Conservation (phyloP, 2,797 vertebrate species). For the Enteromius thamalakanensis region DNA sequence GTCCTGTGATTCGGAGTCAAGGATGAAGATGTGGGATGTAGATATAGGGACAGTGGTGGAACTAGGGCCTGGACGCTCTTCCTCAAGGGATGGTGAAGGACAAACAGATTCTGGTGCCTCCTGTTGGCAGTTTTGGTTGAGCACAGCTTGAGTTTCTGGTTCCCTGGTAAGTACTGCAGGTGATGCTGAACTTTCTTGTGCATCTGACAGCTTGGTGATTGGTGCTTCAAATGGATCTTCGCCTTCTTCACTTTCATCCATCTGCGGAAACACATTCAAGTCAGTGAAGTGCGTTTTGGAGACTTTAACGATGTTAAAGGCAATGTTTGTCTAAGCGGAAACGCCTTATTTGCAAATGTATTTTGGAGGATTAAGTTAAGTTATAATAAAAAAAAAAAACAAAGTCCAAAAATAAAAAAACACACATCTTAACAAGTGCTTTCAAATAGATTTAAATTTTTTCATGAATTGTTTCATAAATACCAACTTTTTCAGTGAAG, state of each 20-base stretch:
- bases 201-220: neutral
- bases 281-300: neutral
- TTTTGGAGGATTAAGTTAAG: neutral
- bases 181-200: conserved; percentile 34
- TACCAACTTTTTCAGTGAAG: neutral
- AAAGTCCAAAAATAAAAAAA: no score
- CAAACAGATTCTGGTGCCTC: neutral
- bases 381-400: neutral
- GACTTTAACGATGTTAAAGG: neutral
- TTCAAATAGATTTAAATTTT: neutral
- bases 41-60: neutral
- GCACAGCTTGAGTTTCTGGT: neutral
- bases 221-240: conserved; percentile 22
- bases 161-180: conserved; percentile 13
- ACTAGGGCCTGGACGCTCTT: conserved; percentile 17
- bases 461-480: neutral
- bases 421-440: neutral
- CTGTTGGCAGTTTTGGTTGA: neutral
- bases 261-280: conserved; percentile 27
- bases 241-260: conserved; percentile 43
- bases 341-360: neutral
- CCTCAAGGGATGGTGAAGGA: neutral
- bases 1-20: conserved; percentile 72
- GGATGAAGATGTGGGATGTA: conserved; percentile 73
- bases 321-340: neutral